Evolutionary conservation across 1,140 invertebrate genomes (phyloP), one percentile per base, ranked within the genome.

Genomic region (Lepidurus couesii): DNA sequence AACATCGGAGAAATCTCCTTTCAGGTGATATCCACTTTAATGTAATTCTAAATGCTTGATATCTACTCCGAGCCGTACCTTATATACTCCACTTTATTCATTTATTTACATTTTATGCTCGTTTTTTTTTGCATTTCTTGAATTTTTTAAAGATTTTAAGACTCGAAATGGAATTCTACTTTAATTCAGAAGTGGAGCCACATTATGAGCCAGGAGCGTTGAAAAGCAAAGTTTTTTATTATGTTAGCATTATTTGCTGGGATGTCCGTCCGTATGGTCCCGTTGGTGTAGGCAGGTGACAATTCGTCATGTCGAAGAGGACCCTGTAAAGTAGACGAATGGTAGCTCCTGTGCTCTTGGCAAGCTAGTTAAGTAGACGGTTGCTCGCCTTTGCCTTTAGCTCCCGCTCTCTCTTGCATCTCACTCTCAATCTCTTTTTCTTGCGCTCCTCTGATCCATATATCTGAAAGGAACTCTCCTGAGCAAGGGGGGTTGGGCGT

Each of bases 301-400:
- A 65, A 65, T 65, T 65, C 53, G 53, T 65, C 53, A 65, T 65
- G 53, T 65, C 53, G 53, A 65, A 65, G 6, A 21, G 53, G 53
- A 21, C 53, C 53, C 53, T n/a, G 53, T 65, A 65, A 65, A 65
- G 53, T 65, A 65, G 53, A 65, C 53, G 53, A 65, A 65, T 65
- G 53, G 21, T 65, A 13, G 53, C 53, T 65, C 53, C 53, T 65
- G 21, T 65, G 53, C 53, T 65, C 53, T 65, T 65, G 53, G 53
- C 53, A 65, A 65, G 53, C 53, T 65, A 65, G 53, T 65, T 65
- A 65, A 65, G 53, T 65, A 65, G 21, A 65, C 21, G 53, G 53
- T 65, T 13, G 16, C 21, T 21, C 53, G 16, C 53, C 53, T 65
- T 65, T 65, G 53, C 53, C 53, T 65, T 65, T 65, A 65, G 53